A percentile compares a stretch with the other conserved stretches of the same genome.
Conservation (phyloP, 2,888 invertebrate species). For the Drosophila fulvimacula region DNA sequence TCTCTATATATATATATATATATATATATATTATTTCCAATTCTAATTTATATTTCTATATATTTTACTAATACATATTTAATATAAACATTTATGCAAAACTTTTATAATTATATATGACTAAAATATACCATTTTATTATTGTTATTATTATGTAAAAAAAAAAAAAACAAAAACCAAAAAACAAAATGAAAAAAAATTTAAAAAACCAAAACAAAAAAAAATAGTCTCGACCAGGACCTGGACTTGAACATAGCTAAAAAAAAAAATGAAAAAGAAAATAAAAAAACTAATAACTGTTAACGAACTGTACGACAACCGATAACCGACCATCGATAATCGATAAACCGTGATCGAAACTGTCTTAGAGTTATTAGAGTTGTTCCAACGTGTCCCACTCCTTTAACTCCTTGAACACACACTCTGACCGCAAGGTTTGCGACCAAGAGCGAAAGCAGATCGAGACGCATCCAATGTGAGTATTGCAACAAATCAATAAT, state of each 20-base stretch:
- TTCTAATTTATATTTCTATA: constrained; percentile 29
- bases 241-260: constrained; percentile 27
- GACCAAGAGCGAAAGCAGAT: constrained; percentile 68
- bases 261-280: constrained; percentile 15
- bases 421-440: constrained; percentile 67
- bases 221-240: constrained; percentile 52
- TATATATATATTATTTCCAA: constrained; percentile 5
- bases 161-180: constrained; percentile 45
- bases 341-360: constrained; percentile 45
- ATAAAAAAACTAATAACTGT: constrained; percentile 24
- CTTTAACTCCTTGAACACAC: constrained; percentile 68
- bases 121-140: constrained; percentile 84
- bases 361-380: constrained; percentile 65
- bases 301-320: constrained; percentile 23
- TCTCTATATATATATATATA: constrained; percentile 7
- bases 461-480: constrained; percentile 75
- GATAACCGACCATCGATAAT: constrained; percentile 12
- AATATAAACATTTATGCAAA: constrained; percentile 53
- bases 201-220: constrained; percentile 50
- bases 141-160: constrained; percentile 81
- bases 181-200: constrained; percentile 35
- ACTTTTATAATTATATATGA: constrained; percentile 76
- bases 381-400: constrained; percentile 66
- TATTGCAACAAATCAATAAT: constrained; percentile 67
- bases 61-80: constrained; percentile 53